Evolutionary conservation across 2,888 invertebrate species (phyloP).

Genomic region (Lithosia quadra): DNA sequence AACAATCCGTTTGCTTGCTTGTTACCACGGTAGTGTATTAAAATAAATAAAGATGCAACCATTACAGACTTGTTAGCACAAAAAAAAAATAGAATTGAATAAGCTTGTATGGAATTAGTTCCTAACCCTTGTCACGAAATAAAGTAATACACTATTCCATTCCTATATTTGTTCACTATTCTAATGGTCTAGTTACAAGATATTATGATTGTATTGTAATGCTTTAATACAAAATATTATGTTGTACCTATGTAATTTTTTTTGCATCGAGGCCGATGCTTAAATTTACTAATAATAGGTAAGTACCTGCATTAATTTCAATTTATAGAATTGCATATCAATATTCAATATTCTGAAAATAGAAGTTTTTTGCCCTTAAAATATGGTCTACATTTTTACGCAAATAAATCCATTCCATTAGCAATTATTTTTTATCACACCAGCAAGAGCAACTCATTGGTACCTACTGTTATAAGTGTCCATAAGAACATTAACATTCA

Average conservation of each 20-base stretch:
- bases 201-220: background rate
- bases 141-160: background rate
- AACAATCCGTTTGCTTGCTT: too few relatives aligned
- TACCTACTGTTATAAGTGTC: background rate
- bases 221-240: slow-evolving; percentile 1
- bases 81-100: background rate
- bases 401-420: background rate
- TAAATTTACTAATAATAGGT: background rate
- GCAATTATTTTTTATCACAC: background rate
- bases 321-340: background rate
- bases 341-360: slow-evolving; percentile 1
- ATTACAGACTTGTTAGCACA: background rate
- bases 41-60: background rate
- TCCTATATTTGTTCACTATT: background rate
- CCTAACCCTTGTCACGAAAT: background rate
- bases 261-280: background rate
- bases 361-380: background rate
- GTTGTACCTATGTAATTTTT: background rate
- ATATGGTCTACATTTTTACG: background rate
- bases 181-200: background rate
- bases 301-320: background rate
- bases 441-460: background rate
- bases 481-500: background rate
- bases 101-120: slow-evolving; percentile 1
- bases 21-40: too few relatives aligned